Conservation (phyloP, 2,888 invertebrate species). For the Synanthedon myopaeformis region DNA sequence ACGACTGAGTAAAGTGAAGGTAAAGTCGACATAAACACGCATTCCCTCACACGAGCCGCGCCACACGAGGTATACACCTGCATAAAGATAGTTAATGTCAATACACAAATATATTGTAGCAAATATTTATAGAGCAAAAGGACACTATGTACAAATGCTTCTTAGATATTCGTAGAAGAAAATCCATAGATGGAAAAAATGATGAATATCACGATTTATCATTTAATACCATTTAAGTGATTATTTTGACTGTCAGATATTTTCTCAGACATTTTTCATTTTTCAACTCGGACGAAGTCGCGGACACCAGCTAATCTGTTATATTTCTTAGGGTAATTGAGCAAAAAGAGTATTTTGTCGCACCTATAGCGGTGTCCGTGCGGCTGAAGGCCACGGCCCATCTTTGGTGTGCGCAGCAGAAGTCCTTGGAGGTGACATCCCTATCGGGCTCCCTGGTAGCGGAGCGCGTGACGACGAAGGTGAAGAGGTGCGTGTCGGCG, state of each 20-base stretch:
- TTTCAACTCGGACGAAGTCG: no score
- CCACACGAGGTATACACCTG: conserved; percentile 84
- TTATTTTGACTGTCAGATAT: no score
- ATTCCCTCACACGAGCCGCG: conserved; percentile 80
- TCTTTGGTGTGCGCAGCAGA: conserved; percentile 83
- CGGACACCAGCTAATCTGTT: no score
- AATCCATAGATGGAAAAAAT: no score
- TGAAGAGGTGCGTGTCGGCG: conserved; percentile 85
- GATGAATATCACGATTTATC: no score
- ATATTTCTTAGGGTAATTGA: no score
- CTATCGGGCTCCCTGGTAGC: conserved; percentile 82
- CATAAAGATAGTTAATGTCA: conserved; percentile 22
- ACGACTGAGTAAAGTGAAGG: conserved; percentile 82
- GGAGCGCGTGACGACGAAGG: conserved; percentile 83
- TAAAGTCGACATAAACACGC: conserved; percentile 83
- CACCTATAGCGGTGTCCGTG: conserved; percentile 77
- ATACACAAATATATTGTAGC: neutral
- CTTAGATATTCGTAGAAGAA: no score
- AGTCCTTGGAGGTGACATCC: conserved; percentile 85
- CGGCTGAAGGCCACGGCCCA: conserved; percentile 86
- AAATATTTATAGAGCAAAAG: neutral
- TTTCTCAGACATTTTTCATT: no score
- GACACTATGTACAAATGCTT: no score
- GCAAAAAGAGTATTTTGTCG: neutral
- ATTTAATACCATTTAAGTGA: no score